A percentile compares a stretch with the other conserved stretches of the same genome.
Conservation (phyloP, 2,797 vertebrate genomes). For the Enteromius viviparus region DNA sequence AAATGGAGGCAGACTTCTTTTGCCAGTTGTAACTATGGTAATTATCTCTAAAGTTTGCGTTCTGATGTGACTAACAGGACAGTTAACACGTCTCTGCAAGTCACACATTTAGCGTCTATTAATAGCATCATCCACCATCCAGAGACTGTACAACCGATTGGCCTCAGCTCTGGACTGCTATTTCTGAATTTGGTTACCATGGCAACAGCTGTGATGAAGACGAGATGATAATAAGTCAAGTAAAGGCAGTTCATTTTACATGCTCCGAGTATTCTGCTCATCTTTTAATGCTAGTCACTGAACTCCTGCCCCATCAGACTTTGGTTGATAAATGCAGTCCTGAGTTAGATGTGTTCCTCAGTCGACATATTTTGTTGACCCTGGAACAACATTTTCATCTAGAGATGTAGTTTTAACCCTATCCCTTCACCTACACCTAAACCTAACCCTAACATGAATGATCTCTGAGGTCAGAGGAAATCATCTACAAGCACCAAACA, state of each 20-base stretch:
- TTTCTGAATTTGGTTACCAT: conserved; percentile 80
- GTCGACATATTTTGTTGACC: no score
- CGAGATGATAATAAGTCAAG: background rate
- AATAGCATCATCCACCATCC: conserved; percentile 71
- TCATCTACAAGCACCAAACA: no score
- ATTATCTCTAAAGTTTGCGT: background rate
- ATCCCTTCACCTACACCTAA: no score
- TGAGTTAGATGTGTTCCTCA: no score
- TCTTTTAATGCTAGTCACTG: background rate
- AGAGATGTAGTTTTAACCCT: no score
- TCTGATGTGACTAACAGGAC: conserved; percentile 62
- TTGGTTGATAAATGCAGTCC: background rate
- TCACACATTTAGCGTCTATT: conserved; percentile 64
- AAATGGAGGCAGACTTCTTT: background rate
- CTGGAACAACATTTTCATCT: no score
- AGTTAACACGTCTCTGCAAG: conserved; percentile 54
- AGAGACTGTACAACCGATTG: conserved; percentile 71
- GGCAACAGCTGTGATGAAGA: conserved; percentile 72
- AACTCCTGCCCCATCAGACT: background rate
- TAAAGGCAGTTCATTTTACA: background rate
- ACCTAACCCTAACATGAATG: no score
- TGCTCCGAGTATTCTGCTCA: background rate
- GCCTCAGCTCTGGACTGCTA: conserved; percentile 75
- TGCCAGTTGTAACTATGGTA: background rate
- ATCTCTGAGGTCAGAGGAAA: no score